Conservation (phyloP, 1,140 invertebrate species). For the Drosophila rufa region DNA sequence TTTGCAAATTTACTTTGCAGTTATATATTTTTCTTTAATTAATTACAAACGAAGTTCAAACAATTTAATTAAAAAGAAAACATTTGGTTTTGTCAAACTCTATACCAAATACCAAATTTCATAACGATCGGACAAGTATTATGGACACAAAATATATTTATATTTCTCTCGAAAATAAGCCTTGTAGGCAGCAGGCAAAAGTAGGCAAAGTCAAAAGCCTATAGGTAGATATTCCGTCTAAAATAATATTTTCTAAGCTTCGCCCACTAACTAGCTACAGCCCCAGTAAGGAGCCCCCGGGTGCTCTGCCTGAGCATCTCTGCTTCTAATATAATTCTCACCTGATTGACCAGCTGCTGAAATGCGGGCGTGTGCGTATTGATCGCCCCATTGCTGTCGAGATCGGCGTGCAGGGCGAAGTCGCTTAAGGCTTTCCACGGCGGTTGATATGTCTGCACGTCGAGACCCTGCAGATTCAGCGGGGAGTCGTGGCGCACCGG, state of each 20-base stretch:
- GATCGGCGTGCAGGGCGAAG: constrained; percentile 96
- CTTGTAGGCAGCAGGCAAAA: background rate
- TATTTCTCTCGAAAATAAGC: background rate
- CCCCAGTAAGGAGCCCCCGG: no score
- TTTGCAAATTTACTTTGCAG: background rate
- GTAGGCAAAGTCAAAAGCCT: background rate
- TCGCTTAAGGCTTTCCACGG: constrained; percentile 98
- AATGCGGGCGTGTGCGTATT: constrained; percentile 95
- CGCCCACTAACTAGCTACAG: no score
- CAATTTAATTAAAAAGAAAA: no score
- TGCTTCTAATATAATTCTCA: constrained; percentile 76
- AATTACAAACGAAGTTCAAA: background rate
- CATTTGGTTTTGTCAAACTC: no score
- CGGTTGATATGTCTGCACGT: constrained; percentile 98
- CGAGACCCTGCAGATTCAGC: constrained; percentile 93
- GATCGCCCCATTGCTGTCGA: constrained; percentile 90
- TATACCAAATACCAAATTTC: background rate
- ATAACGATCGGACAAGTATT: background rate
- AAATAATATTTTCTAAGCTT: no score
- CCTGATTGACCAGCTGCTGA: constrained; percentile 98
- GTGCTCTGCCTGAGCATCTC: background rate
- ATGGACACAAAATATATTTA: background rate
- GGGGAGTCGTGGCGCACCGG: constrained; percentile 97
- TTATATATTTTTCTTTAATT: background rate
- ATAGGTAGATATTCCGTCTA: background rate